Evolutionary conservation across 2,797 vertebrate species (phyloP), one percentile per base, ranked within the genome.

Genomic region (Carduelis carduelis): DNA sequence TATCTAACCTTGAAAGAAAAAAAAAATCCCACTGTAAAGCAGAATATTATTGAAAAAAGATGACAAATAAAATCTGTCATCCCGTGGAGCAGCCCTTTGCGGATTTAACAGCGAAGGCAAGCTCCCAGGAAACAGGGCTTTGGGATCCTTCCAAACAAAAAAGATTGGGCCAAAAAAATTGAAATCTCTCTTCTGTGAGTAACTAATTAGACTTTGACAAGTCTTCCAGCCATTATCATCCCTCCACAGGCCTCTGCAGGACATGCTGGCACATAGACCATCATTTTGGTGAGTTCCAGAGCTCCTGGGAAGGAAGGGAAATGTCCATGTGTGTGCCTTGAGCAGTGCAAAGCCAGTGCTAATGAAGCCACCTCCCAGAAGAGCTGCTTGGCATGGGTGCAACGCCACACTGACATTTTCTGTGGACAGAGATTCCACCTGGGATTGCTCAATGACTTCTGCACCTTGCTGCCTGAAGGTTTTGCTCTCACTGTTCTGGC

Each of bases 131-230:
- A 94, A 83, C 85, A 89, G 52, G 70, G 70, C 59, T 41, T 96
- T 95, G 93, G 94, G 93, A 89, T 90, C 77, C 55, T 78, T 96
- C 89, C 95, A 95, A 82, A 90, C 37, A 64, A 93, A 88, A 61
- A 64, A 61, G 53, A 89, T 70, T 84, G 0, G 0, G 92, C 91
- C 77, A 90, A 84, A 94, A 96, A 90, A 56, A 34, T 26, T 59
- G 85, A 91, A 96, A 91, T 91, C 77, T 95, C 85, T 94, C 74
- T 96, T 94, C 91, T 91, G 82, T 94, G 91, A 95, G 95, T 27
- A 96, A 90, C 90, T 95, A 94, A 96, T 96, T 94, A 97, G 92
- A 89, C 81, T 95, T 90, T 95, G 95, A 95, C 93, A 94, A 87
- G 89, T 85, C 81, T 95, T 94, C 52, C 21, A 76, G 88, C 56